Conservation (phyloP, 2,888 invertebrate genomes). For the Melinaea menophilus region DNA sequence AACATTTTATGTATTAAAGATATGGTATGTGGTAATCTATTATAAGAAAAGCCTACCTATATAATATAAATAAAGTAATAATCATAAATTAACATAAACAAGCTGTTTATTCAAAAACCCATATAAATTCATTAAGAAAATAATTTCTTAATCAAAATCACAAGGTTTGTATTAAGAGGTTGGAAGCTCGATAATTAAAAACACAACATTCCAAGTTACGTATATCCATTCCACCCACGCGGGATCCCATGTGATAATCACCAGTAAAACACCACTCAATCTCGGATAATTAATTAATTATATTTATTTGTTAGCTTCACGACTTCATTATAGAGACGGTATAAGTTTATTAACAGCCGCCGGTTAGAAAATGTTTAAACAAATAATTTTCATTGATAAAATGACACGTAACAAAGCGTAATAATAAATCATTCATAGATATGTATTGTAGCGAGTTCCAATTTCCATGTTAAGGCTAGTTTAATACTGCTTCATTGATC, state of each 20-base stretch:
- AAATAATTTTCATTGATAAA: too few relatives aligned
- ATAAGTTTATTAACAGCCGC: too few relatives aligned
- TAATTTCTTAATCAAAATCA: too few relatives aligned
- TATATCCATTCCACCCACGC: conserved; percentile 14
- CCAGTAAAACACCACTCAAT: conserved; percentile 21
- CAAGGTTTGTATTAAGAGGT: too few relatives aligned
- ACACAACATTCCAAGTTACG: conserved; percentile 14
- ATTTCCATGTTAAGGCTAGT: conserved; percentile 7
- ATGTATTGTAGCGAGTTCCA: conserved; percentile 3
- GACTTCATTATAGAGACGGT: background rate
- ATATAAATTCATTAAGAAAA: background rate
- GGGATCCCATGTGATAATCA: conserved; percentile 24
- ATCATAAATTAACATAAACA: background rate
- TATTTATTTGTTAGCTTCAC: conserved; percentile 20
- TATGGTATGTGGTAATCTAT: too few relatives aligned
- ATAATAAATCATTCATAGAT: conserved; percentile 5
- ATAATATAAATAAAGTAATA: conserved; percentile 6
- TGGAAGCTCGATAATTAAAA: too few relatives aligned
- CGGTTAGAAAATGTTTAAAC: background rate
- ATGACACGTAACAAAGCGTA: too few relatives aligned
- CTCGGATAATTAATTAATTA: conserved; percentile 18
- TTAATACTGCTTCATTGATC: conserved; percentile 27
- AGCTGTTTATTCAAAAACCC: background rate
- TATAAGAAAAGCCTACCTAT: too few relatives aligned
- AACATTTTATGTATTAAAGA: too few relatives aligned